Evolutionary conservation across 2,113 vertebrate genomes (phyloP), one percentile per base, ranked within the genome.

Genomic region (Myotis yumanensis): DNA sequence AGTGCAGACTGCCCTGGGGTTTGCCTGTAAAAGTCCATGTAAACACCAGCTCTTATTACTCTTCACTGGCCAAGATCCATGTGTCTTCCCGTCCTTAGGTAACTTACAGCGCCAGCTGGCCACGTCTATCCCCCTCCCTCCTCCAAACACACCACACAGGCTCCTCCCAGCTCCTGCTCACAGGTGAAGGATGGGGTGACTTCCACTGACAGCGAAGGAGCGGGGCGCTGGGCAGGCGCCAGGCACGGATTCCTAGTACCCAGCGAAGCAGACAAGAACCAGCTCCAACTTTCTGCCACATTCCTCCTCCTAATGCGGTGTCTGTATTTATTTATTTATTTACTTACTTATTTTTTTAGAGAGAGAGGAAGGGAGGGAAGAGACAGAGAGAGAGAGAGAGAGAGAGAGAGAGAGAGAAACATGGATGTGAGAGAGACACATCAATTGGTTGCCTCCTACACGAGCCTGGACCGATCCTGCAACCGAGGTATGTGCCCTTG

Each of bases 21-120:
- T 81, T 68, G 22, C 14, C 48, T 10, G 7, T 83, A 68, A 89
- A 95, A 94, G 32, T 52, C 40, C 4, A 35, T 64, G 84, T 89
- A 43, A 86, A 79, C 59, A 86, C 48, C 32, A 35, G 83, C 72
- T 73, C 82, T n/a, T n/a, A 22, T 91, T 86, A 66, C 93, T 91
- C 83, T n/a, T 59, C 64, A 71, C 75, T 51, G 68, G 57, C 73
- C 81, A 30, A 81, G 59, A 62, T 43, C 46, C 84, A 43, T 25
- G 59, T 30, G 40, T 73, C 75, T 95, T 89, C 77, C 69, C 43
- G 69, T 37, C 30, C 57, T 64, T 57, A 46, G 51, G 35, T 79
- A 46, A 35, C 40, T 43, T 76, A 11, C 22, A 28, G 10, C 11
- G 32, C 43, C 68, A 89, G 22, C 30, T 43, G 64, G 59, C 35